These are phyloP conservation scores for Atrina japonica DNA, from an alignment of 2,888 invertebrate species.

Conservation along the genomic window DNA sequence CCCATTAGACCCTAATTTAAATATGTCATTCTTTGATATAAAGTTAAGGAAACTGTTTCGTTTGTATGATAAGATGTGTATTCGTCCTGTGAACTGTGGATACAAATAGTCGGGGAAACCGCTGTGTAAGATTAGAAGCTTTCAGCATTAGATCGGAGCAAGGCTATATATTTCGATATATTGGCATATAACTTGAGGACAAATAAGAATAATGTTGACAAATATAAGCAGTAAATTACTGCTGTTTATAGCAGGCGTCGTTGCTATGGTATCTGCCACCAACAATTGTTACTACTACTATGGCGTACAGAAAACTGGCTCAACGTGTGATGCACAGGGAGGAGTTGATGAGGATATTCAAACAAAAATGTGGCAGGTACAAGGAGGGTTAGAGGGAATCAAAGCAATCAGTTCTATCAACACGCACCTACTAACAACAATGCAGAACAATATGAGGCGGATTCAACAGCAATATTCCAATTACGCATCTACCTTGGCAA, in stretches of 20 bases:
- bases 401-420: slow-evolving; percentile 24
- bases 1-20: background rate
- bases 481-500: background rate
- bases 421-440: slow-evolving; percentile 15
- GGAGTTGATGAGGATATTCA: slow-evolving; percentile 29
- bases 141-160: too few relatives aligned
- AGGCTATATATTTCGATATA: too few relatives aligned
- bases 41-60: too few relatives aligned
- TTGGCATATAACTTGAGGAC: too few relatives aligned
- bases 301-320: slow-evolving; percentile 3
- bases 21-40: too few relatives aligned
- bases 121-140: too few relatives aligned
- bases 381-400: slow-evolving; percentile 31
- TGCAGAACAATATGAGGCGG: slow-evolving; percentile 20
- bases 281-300: slow-evolving; percentile 19
- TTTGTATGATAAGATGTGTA: too few relatives aligned
- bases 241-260: background rate
- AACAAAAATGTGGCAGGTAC: slow-evolving; percentile 21
- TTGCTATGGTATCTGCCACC: slow-evolving; percentile 1
- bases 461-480: slow-evolving; percentile 29
- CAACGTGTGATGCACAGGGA: slow-evolving; percentile 28
- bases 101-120: too few relatives aligned
- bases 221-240: too few relatives aligned
- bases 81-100: too few relatives aligned
- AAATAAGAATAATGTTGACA: too few relatives aligned